These are phyloP conservation scores for Cossypha polioptera DNA, from an alignment of 2,797 vertebrate genomes.

Conservation along the genomic window DNA sequence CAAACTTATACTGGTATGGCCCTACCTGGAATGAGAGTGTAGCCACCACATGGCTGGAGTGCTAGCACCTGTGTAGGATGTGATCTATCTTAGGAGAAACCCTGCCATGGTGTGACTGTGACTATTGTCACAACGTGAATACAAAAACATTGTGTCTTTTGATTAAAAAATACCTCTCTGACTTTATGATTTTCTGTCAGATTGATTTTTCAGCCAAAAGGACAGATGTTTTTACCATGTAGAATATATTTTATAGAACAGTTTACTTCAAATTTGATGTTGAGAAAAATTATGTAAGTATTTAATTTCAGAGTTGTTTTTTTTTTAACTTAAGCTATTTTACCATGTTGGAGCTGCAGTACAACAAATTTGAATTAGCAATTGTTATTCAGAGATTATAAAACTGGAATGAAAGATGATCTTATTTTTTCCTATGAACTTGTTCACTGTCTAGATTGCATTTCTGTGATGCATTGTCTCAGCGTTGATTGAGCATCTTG, in stretches of 20 bases:
- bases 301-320: neutral
- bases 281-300: neutral
- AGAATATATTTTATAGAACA: neutral
- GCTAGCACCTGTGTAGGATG: neutral
- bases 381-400: neutral
- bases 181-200: neutral
- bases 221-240: neutral
- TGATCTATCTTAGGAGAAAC: neutral
- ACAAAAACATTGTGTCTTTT: neutral
- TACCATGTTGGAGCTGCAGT: neutral
- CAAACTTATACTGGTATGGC: neutral
- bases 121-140: neutral
- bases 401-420: neutral
- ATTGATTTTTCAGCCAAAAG: neutral
- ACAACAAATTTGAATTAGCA: neutral
- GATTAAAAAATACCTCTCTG: neutral
- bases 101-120: neutral
- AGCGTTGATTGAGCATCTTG: neutral
- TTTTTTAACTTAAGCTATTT: neutral
- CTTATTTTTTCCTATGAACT: neutral
- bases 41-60: neutral
- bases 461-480: neutral
- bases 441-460: neutral
- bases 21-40: neutral
- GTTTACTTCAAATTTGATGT: neutral